Evolutionary conservation across 2,113 vertebrate genomes (phyloP), one percentile per base, ranked within the genome.

Genomic region (Myanophis thanlyinensis): DNA sequence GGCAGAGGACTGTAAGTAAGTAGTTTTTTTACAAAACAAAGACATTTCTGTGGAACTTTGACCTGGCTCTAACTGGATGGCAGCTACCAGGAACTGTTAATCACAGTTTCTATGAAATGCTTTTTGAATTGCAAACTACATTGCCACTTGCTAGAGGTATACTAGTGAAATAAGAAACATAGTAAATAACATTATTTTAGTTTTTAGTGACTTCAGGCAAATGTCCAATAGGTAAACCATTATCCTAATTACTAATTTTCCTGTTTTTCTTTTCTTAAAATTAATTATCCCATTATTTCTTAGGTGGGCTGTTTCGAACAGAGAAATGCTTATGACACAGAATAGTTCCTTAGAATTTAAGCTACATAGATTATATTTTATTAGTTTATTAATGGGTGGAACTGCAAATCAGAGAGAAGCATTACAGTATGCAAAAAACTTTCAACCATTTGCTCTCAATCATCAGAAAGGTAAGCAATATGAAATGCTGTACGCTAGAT

Each of bases 241-340:
- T 84, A 18, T 52, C 20, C 25, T 27, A 49, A 30, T 80, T 51
- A 88, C 3, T 91, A 48, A 87, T 87, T 67, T 62, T 67, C 12
- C 27, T 89, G 25, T 44, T 51, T 86, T 85, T 30, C 2, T 30
- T n/a, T 30, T 20, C 22, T 4, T 67, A 80, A 80, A 80, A 80
- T 40, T 80, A 80, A 80, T 62, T 15, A 80, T 96, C 90, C 88
- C 94, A 7, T 0, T 95, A 95, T 92, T 91, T 96, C 94, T 86
- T 93, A 98, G 98, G 93, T 98, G 98, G 98, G 98, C 98, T 0
- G 98, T 98, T 91, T 98, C 98, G 92, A 98, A 98, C 96, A 97
- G 98, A 94, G 98, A 98, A 95, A 98, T 98, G 98, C 98, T 98
- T 5, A 98, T 98, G 97, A 98, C 98, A 85, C 98, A 98, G 92